A percentile compares a stretch with the other conserved stretches of the same genome.
Conservation (phyloP, 2,797 vertebrate genomes). For the Pseudochromis fuscus region DNA sequence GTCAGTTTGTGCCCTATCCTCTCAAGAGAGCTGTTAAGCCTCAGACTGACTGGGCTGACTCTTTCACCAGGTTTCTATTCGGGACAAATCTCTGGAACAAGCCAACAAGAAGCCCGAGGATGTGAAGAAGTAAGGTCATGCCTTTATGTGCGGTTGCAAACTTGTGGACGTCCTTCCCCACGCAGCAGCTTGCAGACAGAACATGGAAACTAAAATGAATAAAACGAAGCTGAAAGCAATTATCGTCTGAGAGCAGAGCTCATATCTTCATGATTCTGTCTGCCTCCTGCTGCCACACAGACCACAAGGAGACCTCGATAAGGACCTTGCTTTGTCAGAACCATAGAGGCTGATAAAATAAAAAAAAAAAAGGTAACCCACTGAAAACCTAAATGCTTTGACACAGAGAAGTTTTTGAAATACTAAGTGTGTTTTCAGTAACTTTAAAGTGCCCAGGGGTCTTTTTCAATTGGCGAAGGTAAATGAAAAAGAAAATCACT, state of each 20-base stretch:
- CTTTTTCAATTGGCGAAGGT: constrained; percentile 39
- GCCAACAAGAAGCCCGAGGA: constrained; percentile 36
- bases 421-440: constrained; percentile 34
- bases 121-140: constrained; percentile 37
- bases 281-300: constrained; percentile 53
- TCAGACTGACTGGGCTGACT: constrained; percentile 72
- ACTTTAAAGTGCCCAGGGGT: constrained; percentile 20
- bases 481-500: constrained; percentile 34
- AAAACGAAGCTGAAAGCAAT: constrained; percentile 79
- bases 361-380: constrained; percentile 48
- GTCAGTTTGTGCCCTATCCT: constrained; percentile 50
- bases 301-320: constrained; percentile 71
- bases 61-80: constrained; percentile 64
- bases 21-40: constrained; percentile 71
- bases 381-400: constrained; percentile 17
- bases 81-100: constrained; percentile 45
- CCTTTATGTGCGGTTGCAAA: constrained; percentile 61
- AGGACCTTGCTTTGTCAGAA: constrained; percentile 50
- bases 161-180: constrained; percentile 35
- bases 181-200: constrained; percentile 56
- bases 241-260: constrained; percentile 68
- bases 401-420: constrained; percentile 38
- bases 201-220: constrained; percentile 53
- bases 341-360: constrained; percentile 36
- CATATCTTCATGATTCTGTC: constrained; percentile 63